A percentile compares a stretch with the other conserved stretches of the same genome.
Conservation (phyloP, 2,797 vertebrate genomes). For the Phalloptychus januarius region DNA sequence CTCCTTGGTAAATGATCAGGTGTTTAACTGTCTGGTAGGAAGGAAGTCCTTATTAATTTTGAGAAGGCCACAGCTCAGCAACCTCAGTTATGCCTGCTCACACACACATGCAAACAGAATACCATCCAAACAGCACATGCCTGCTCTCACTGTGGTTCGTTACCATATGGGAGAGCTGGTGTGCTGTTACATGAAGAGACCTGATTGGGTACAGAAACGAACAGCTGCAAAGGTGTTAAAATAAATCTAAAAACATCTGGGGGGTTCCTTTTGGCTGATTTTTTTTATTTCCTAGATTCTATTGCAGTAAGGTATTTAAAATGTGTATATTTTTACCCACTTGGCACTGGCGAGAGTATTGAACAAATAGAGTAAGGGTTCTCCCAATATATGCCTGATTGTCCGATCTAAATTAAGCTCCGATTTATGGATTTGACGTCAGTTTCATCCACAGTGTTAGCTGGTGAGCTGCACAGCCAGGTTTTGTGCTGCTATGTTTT, state of each 20-base stretch:
- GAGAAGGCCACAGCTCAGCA: slow-evolving; percentile 74
- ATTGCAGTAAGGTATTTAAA: neutral
- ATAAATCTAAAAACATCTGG: slow-evolving; percentile 54
- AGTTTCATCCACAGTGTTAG: neutral
- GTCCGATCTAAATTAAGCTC: neutral
- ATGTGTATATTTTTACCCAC: neutral
- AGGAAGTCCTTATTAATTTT: slow-evolving; percentile 83
- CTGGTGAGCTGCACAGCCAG: too few species aligned
- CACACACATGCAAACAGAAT: slow-evolving; percentile 56
- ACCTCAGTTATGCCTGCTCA: slow-evolving; percentile 77
- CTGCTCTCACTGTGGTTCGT: slow-evolving; percentile 61
- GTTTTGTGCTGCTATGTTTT: neutral
- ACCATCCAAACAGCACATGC: slow-evolving; percentile 48
- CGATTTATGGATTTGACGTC: neutral
- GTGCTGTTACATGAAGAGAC: slow-evolving; percentile 61
- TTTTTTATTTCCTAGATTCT: neutral
- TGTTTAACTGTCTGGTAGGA: slow-evolving; percentile 83
- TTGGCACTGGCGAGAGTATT: neutral
- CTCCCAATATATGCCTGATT: neutral
- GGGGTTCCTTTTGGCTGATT: slow-evolving; percentile 13
- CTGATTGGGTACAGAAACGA: slow-evolving; percentile 67
- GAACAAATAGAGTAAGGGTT: neutral
- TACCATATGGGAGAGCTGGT: slow-evolving; percentile 53
- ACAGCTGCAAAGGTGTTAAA: slow-evolving; percentile 64
- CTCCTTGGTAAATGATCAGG: slow-evolving; percentile 76